Evolutionary conservation across 2,888 invertebrate species (phyloP), one percentile per base, ranked within the genome.

Genomic region (Agriopis marginaria): DNA sequence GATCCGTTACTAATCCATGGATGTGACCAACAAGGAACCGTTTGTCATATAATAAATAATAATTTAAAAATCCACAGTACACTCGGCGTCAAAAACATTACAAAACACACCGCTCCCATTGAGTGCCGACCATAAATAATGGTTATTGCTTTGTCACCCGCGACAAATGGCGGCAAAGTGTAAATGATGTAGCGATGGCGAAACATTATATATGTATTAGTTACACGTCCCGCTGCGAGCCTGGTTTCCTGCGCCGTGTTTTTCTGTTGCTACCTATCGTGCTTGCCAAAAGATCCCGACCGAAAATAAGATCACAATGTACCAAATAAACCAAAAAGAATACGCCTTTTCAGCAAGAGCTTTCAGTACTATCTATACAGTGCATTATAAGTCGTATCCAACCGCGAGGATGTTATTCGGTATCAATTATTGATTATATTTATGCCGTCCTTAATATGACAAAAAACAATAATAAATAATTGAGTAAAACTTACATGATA

Each of bases 141-240:
- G 77, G 78, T 80, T 82, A 83, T 81, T 78, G 79, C 77, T 75
- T 75, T 75, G 79, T 82, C 80, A 79, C 73, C 66, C 67, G 54
- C 71, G 70, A 77, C 79, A 74, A 74, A 80, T 76, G 77, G 76
- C 73, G 72, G 74, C 71, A 77, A 79, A 77, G 79, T 83, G 80
- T 76, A 78, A 82, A 83, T 81, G 79, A 79, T 77, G 75, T 68
- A 70, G 69, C 50, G 56, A 55, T 51, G 56, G 61, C 51, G 17
- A 65, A 62, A 56, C 54, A 69, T 63, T 66, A 65, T 65, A 56
- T 51, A 47, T 44, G 39, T 70, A 61, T 60, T 60, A 55, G 60
- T 54, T 54, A 59, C 58, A 61, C 54, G 45, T 62, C 65, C 62
- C 40, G 61, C 61, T 65, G 64, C 23, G 68, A 60, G 61, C 44